phyloP scores from a whole-genome alignment of 37 sponge, comb jelly and placozoan genomes.

The Crambe crambe region DNA sequence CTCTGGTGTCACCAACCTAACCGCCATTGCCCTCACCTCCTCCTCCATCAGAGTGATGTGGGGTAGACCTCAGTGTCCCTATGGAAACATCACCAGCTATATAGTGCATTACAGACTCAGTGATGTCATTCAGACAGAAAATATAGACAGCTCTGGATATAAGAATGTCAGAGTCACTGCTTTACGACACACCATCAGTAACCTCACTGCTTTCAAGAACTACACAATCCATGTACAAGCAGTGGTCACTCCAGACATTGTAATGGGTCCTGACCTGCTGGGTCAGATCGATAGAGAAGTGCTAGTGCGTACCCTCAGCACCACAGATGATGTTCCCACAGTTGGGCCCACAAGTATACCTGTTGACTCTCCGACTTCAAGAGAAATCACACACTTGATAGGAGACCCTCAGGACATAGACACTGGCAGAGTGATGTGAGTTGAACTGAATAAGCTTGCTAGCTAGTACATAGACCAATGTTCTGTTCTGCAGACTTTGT shows the following conservation, averaged over 20 bases:
- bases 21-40: neutral
- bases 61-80: slow-evolving; percentile 39
- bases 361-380: neutral
- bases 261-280: neutral
- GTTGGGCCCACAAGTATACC: neutral
- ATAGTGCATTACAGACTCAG: slow-evolving; percentile 16
- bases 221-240: slow-evolving; percentile 40
- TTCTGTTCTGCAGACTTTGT: slow-evolving; percentile 32
- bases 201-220: slow-evolving; percentile 16
- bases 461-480: neutral
- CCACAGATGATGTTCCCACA: neutral
- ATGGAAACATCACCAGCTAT: slow-evolving; percentile 34
- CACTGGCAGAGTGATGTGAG: slow-evolving; percentile 30
- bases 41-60: slow-evolving; percentile 21
- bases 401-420: slow-evolving; percentile 10
- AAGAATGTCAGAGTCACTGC: neutral
- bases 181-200: neutral
- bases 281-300: slow-evolving; percentile 15
- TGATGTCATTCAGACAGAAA: neutral
- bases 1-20: slow-evolving; percentile 16
- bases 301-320: slow-evolving; percentile 5
- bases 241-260: neutral
- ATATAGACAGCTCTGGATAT: slow-evolving; percentile 2
- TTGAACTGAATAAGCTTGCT: neutral
- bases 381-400: neutral